phyloP scores from a whole-genome alignment of 1,140 invertebrate genomes.

The Cherax quadricarinatus region DNA sequence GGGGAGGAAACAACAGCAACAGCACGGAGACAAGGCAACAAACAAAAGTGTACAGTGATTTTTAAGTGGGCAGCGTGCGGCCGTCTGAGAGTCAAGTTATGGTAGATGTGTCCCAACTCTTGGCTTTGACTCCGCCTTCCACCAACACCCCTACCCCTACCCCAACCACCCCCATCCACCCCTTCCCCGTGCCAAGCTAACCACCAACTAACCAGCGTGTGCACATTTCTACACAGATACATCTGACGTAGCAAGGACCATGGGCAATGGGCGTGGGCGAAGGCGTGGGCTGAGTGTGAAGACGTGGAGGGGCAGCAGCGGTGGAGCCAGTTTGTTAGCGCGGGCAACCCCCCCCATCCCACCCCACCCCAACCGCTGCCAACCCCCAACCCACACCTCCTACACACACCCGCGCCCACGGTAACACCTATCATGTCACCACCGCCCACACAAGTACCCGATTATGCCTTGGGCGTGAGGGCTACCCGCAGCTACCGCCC shows the following conservation, averaged over 20 bases:
- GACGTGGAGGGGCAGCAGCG: too few species aligned
- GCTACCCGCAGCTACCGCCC: not conserved
- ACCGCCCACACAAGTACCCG: not conserved
- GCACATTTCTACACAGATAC: too few species aligned
- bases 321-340: not conserved
- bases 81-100: not conserved
- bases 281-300: not conserved
- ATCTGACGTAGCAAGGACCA: not conserved
- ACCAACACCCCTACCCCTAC: not conserved
- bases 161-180: not conserved
- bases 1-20: not conserved
- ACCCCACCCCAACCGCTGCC: not conserved
- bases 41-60: not conserved
- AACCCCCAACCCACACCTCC: not conserved
- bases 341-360: not conserved
- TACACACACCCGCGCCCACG: not conserved
- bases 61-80: slow-evolving; percentile 1
- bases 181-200: too few species aligned
- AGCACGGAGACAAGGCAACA: not conserved
- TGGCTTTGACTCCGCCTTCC: not conserved
- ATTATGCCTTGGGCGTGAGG: not conserved
- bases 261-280: not conserved
- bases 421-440: not conserved
- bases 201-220: too few species aligned
- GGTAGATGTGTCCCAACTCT: not conserved